A percentile compares a stretch with the other conserved stretches of the same genome.
phyloP scores from a whole-genome alignment of 2,113 vertebrate genomes.

The Lipophrys pholis region DNA sequence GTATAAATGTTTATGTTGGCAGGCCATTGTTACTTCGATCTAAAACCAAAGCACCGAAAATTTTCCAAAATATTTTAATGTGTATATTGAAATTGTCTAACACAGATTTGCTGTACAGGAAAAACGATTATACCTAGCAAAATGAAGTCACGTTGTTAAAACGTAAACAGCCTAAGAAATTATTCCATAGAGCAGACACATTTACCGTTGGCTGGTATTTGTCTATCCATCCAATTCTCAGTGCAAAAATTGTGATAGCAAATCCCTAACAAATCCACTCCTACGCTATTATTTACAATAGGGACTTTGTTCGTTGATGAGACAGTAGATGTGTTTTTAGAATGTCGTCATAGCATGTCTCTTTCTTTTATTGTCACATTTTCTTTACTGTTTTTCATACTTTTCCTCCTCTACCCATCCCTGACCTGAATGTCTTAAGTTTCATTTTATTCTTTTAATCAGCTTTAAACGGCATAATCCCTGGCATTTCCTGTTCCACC shows the following conservation, averaged over 20 bases:
- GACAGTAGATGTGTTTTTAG: conserved; percentile 58
- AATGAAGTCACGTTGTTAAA: conserved; percentile 4
- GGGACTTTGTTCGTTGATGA: conserved; percentile 65
- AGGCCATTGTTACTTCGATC: conserved; percentile 23
- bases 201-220: conserved; percentile 36
- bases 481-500: conserved; percentile 25
- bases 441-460: conserved; percentile 52
- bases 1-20: conserved; percentile 22
- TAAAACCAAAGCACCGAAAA: conserved; percentile 19
- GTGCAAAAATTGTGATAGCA: conserved; percentile 55
- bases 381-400: conserved; percentile 34
- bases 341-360: conserved; percentile 27
- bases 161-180: conserved; percentile 24
- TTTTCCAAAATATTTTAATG: conserved; percentile 7
- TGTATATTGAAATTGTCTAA: conserved; percentile 39
- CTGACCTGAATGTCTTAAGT: conserved; percentile 31
- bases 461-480: conserved; percentile 44
- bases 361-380: conserved; percentile 32
- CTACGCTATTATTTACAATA: conserved; percentile 67
- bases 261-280: conserved; percentile 68
- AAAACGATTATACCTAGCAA: conserved; percentile 8
- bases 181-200: conserved; percentile 25
- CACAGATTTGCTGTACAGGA: conserved; percentile 18
- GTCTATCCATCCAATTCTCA: conserved; percentile 36
- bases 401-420: conserved; percentile 19